Base-by-base conservation (phyloP, 2,113 vertebrate genomes). In the Cepphus grylle region DNA sequence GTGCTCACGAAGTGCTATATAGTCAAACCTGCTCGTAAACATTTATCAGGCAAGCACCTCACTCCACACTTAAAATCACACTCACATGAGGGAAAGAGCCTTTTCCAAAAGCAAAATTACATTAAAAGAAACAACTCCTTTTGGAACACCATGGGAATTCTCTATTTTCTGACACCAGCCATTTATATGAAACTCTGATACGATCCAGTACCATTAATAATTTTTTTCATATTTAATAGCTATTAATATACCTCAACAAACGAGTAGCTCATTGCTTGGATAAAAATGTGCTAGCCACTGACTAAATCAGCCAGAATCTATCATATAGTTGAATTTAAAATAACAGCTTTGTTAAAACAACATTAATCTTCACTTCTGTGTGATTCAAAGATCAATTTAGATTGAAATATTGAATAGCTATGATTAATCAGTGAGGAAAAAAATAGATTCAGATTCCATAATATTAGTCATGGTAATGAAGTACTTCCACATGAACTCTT, bases 71-170 rank as follows among this genome's bases (percentile, higher is more conserved):
- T 67, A 36, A 0, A 43, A 7, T 8, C 71, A 55, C 22, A 36
- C 32, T 9, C 0, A 1, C 11, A 8, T 4, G 5, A 42, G 8
- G 40, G 26, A 73, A 13, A 65, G 6, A 38, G 29, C 3, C 30
- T 32, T 22, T 66, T 86, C 26, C 61, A 25, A 7, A 50, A 43
- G 12, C 18, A 56, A 32, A 6, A 17, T 15, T 3, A 13, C 9
- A 50, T 9, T 36, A 40, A 25, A 63, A 81, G 30, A 73, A 90
- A 7, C 15, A 81, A 6, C 9, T 42, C 4, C 21, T 61, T 81
- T 32, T 42, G 19, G 21, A 81, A 29, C 8, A 53, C 5, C 27
- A 15, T 1, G 2, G 22, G 32, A 45, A 66, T 81, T 73, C 12
- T 30, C 29, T 63, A 2, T 47, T 62, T 90, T 43, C 53, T 71